Evolutionary conservation across 1,140 invertebrate species (phyloP).

Genomic region (Pentalonia nigronervosa): DNA sequence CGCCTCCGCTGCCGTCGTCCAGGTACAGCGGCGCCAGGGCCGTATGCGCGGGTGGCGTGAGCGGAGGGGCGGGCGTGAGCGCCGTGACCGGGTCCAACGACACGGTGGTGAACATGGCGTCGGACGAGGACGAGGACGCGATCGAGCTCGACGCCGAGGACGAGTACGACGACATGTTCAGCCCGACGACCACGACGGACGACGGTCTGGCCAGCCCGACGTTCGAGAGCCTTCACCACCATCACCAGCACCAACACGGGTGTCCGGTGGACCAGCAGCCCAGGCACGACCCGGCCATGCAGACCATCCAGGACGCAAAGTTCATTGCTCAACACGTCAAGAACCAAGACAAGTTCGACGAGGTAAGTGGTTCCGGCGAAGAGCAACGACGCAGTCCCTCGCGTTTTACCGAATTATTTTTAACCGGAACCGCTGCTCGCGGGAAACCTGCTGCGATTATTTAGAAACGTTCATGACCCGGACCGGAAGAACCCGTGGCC

Average conservation of each 20-base stretch:
- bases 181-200: conserved; percentile 64
- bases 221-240: conserved; percentile 63
- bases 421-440: too few species aligned
- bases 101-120: conserved; percentile 54
- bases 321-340: conserved; percentile 94
- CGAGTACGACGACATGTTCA: conserved; percentile 78
- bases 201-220: conserved; percentile 65
- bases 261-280: conserved; percentile 81
- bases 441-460: too few species aligned
- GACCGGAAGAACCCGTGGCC: too few species aligned
- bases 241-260: conserved; percentile 64
- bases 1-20: conserved; percentile 65
- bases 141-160: conserved; percentile 62
- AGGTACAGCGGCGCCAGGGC: neutral
- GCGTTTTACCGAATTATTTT: too few species aligned
- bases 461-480: too few species aligned
- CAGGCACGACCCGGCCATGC: conserved; percentile 79
- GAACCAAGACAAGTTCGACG: conserved; percentile 93
- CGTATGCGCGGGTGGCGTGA: neutral
- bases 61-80: neutral
- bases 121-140: conserved; percentile 67
- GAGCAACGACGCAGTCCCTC: too few species aligned
- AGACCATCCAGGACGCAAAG: conserved; percentile 86
- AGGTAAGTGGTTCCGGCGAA: conserved; percentile 69
- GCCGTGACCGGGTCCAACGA: conserved; percentile 61